Base-by-base conservation (phyloP, 2,797 vertebrate genomes). In the Acipenser transmontanus region DNA sequence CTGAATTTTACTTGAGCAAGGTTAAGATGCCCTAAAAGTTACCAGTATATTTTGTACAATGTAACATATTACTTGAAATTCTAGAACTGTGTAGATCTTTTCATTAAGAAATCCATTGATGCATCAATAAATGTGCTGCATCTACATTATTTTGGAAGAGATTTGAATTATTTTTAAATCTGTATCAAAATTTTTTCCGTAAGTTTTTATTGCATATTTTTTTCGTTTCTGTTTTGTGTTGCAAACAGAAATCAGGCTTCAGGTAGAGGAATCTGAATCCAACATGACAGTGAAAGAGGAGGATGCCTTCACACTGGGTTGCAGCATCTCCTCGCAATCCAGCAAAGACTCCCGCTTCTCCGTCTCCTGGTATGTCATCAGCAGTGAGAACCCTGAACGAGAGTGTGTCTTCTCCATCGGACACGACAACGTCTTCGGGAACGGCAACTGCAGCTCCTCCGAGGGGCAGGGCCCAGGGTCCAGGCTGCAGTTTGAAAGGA, bases 301-400 rank as follows among this genome's bases (percentile, higher is more conserved):
- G 6, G 83, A 86, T 7, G 88, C 92, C 0, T 92, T 99, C 80
- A 89, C 85, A 0, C 78, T 99, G 78, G 93, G 94, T 81, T 99
- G 97, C 71, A 94, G 83, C 83, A 90, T 99, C 20, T 78, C 91
- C 4, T 93, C 93, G 1, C 93, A 94, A 79, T 98, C 97, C 0
- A 93, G 92, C 64, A 89, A 88, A 0, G 91, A 96, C 65, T 98
- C 97, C 3, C 93, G 87, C 76, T 96, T 99, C 9, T 95, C 96
- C 0, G 95, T 99, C 74, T 93, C 94, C 4, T 99, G 97, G 97
- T 95, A 95, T 47, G 88, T 82, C 66, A 81, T 92, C 64, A 92
- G 71, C 50, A 69, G 77, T 0, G 79, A 82, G 11, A 82, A 76
- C 0, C 79, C 81, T 0, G 78, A 85, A 49, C 78, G 64, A 9